Conservation (phyloP, 2,888 invertebrate genomes). For the Calameuta idolon region DNA sequence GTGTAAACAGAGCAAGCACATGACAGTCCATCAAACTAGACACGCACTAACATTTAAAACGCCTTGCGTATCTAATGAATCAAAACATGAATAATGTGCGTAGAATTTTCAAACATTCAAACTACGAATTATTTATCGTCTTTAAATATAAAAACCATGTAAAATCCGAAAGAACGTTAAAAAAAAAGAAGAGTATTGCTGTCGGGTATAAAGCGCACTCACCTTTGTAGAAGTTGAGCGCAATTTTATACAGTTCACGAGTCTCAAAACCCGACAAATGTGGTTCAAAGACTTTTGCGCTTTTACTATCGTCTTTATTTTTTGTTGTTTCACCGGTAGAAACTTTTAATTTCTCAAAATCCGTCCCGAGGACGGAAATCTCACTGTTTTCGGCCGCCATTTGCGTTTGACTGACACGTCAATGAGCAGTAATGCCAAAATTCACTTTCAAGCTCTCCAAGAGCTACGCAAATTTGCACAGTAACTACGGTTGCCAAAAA, state of each 20-base stretch:
- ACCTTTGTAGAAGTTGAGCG: constrained; percentile 95
- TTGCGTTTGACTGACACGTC: constrained; percentile 55
- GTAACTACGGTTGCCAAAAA: neutral
- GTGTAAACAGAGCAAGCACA: neutral
- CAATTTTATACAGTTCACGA: constrained; percentile 88
- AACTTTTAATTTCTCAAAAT: constrained; percentile 49
- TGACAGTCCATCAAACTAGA: neutral
- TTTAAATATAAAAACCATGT: constrained; percentile 11
- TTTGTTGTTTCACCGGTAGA: constrained; percentile 32
- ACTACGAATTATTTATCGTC: neutral
- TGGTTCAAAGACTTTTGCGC: constrained; percentile 51
- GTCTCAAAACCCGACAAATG: constrained; percentile 64
- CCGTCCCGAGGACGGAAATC: constrained; percentile 45
- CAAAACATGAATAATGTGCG: neutral
- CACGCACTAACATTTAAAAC: neutral
- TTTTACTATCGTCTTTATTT: constrained; percentile 43
- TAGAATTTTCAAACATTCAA: neutral
- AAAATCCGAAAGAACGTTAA: constrained; percentile 2
- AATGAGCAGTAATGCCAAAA: constrained; percentile 29
- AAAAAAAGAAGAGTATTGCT: neutral
- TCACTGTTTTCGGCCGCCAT: constrained; percentile 58
- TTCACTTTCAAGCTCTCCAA: neutral
- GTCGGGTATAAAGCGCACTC: constrained; percentile 41
- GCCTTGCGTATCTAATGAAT: neutral
- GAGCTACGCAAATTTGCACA: neutral